Base-by-base conservation (phyloP, 2,888 invertebrate genomes). In the Diaperis boleti region DNA sequence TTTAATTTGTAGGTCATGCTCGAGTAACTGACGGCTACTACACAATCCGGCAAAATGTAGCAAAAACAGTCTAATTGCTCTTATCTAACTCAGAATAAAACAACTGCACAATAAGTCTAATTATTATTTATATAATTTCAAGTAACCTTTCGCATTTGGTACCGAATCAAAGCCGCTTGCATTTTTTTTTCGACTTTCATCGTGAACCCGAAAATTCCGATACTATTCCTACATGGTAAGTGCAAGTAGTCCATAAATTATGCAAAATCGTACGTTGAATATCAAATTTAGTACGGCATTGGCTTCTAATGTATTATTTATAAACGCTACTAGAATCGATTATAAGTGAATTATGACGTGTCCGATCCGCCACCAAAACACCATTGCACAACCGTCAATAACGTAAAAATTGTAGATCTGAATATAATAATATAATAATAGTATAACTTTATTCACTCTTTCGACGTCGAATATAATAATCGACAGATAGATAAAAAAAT, bases 221-320 rank as follows among this genome's bases (percentile, higher is more conserved):
- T 33, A n/a, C n/a, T n/a, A n/a, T n/a, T n/a, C n/a, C n/a, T n/a
- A n/a, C n/a, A n/a, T n/a, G n/a, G n/a, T n/a, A n/a, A n/a, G n/a
- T n/a, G 6, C 52, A 26, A 52, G 52, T 52, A 52, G 52, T 22
- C 10, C 10, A 50, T 50, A 52, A 52, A 52, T 52, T 52, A 52
- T 52, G 52, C 37, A 52, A 52, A 52, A 22, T 37, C 52, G 37
- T 52, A 39, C 52, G 22, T 35, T 39, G 52, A 39, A 37, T 52
- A 18, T 52, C 20, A 18, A 52, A 52, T 52, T 37, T 37, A 37
- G 17, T 37, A 52, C 52, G 52, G 26, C 52, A 52, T 52, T 52
- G 52, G 37, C 37, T 52, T n/a, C 52, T 52, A 52, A 52, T 52
- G 52, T 52, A 22, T 52, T 52, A 52, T 52, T 37, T 52, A 52